These are phyloP conservation scores for Dreissena rostriformis DNA, from an alignment of 1,140 invertebrate genomes.

Conservation along the genomic window DNA sequence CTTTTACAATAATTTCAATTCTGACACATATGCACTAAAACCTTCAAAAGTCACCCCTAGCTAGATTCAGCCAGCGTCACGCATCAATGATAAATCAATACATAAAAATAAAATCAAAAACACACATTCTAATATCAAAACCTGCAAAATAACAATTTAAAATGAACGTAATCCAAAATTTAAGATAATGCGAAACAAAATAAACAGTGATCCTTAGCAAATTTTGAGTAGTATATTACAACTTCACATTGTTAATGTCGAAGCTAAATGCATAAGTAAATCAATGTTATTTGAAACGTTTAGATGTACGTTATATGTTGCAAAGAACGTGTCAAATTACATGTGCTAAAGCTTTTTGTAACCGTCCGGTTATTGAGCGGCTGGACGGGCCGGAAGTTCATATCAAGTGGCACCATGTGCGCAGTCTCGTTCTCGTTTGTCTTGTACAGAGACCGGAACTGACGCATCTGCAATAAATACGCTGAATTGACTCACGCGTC, in stretches of 20 bases:
- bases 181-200: background rate
- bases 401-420: conserved; percentile 8
- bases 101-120: no score
- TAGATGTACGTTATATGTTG: background rate
- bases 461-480: conserved; percentile 46
- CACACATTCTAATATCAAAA: no score
- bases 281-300: background rate
- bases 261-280: background rate
- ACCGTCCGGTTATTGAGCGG: conserved; percentile 25
- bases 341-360: conserved; percentile 20
- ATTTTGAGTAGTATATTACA: background rate
- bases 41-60: no score
- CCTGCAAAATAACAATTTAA: no score
- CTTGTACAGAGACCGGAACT: conserved; percentile 51
- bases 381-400: conserved; percentile 57
- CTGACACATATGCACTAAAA: no score
- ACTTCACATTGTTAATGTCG: background rate
- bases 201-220: background rate
- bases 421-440: background rate
- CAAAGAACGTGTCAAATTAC: background rate
- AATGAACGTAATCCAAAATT: background rate
- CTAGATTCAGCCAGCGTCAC: no score
- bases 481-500: background rate
- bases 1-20: no score
- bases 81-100: no score